phyloP scores from a whole-genome alignment of 1,140 invertebrate species.

The Leptinotarsa undecemlineata region DNA sequence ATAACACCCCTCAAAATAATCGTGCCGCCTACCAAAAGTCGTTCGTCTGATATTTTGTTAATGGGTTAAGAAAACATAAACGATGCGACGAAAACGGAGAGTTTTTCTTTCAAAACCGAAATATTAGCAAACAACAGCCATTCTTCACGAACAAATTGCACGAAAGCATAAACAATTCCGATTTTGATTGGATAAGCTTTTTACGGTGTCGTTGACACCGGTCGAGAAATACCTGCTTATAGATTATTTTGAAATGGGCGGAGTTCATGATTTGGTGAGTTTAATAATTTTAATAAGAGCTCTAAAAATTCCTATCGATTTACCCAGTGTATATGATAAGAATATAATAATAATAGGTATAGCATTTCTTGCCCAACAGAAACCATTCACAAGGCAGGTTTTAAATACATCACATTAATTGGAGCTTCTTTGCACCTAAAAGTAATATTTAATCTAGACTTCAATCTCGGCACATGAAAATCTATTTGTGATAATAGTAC shows the following conservation, averaged over 20 bases:
- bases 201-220: background rate
- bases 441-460: no score
- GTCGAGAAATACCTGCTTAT: background rate
- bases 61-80: background rate
- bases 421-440: no score
- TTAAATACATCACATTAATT: no score
- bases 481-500: no score
- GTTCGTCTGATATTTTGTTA: background rate
- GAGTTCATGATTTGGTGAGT: no score
- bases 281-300: no score
- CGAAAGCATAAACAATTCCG: conserved; percentile 8
- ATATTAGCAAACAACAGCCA: conserved; percentile 2
- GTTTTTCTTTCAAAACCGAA: background rate
- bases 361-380: no score
- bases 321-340: no score
- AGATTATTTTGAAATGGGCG: background rate
- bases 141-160: conserved; percentile 2
- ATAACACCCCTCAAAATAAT: background rate
- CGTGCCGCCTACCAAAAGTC: conserved; percentile 2
- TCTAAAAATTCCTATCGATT: no score
- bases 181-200: conserved; percentile 3
- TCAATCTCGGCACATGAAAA: no score
- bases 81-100: conserved; percentile 4
- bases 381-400: no score
- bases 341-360: no score